These are phyloP conservation scores for Sebastes alutus DNA, from an alignment of 2,797 vertebrate species.

Conservation along the genomic window DNA sequence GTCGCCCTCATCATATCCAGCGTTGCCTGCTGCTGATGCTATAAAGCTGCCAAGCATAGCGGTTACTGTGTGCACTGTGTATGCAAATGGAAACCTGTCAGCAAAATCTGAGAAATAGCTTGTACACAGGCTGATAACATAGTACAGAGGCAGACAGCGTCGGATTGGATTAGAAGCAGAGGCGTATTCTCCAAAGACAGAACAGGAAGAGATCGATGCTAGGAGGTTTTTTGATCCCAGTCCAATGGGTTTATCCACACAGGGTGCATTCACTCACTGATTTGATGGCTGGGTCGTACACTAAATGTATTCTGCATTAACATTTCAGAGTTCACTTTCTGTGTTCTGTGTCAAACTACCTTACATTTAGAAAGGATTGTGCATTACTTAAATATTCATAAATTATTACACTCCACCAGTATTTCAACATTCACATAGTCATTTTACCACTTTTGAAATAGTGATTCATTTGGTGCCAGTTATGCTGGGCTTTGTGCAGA, in stretches of 20 bases:
- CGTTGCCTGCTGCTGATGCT: conserved; percentile 10
- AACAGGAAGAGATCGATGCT: conserved; percentile 65
- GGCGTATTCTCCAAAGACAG: conserved; percentile 46
- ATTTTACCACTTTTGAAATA: background rate
- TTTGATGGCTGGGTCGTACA: conserved; percentile 9
- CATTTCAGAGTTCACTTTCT: conserved; percentile 36
- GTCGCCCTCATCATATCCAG: background rate
- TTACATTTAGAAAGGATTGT: conserved; percentile 20
- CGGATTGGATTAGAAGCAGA: conserved; percentile 53
- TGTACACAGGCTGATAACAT: conserved; percentile 22
- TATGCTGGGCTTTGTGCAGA: background rate
- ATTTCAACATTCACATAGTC: background rate
- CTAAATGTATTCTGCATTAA: conserved; percentile 44
- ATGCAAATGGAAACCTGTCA: conserved; percentile 62
- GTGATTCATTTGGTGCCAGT: background rate
- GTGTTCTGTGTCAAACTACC: background rate
- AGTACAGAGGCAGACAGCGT: conserved; percentile 37
- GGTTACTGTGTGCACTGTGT: background rate
- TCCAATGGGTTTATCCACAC: conserved; percentile 48
- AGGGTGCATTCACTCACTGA: conserved; percentile 34
- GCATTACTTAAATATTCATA: conserved; percentile 15
- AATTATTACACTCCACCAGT: background rate
- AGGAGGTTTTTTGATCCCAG: conserved; percentile 57
- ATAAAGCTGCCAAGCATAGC: conserved; percentile 26
- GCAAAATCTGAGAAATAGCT: conserved; percentile 44